A percentile compares a stretch with the other conserved stretches of the same genome.
Evolutionary conservation across 2,888 invertebrate species (phyloP).

Genomic region (Cerastis rubricosa): DNA sequence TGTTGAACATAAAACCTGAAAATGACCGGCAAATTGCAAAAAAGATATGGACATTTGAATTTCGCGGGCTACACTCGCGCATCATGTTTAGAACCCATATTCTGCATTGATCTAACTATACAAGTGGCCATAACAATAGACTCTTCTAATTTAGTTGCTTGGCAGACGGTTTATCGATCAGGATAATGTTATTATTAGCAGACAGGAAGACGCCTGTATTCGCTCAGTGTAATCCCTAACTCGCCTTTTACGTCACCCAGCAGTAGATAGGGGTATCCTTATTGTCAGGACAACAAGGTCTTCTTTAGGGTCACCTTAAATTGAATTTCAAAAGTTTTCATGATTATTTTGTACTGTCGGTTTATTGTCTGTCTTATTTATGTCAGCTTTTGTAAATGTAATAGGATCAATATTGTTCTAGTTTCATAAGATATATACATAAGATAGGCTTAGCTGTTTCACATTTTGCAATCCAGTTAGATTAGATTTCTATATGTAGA

Average conservation of each 20-base stretch:
- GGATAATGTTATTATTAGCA: conserved; percentile 27
- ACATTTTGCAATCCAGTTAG: background rate
- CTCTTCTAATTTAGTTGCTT: background rate
- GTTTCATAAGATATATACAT: background rate
- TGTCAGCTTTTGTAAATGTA: background rate
- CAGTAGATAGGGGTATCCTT: background rate
- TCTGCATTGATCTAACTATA: background rate
- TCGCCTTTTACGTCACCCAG: conserved; percentile 13
- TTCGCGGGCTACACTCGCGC: too few relatives aligned
- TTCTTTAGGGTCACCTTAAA: conserved; percentile 16
- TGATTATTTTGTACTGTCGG: conserved; percentile 23
- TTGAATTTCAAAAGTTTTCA: conserved; percentile 26
- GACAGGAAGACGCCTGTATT: conserved; percentile 40
- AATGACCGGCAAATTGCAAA: too few relatives aligned
- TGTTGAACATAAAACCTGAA: too few relatives aligned
- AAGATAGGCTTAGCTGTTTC: background rate
- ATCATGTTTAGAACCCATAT: too few relatives aligned
- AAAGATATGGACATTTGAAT: too few relatives aligned
- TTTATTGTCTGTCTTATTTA: conserved; percentile 18
- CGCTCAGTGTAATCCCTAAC: conserved; percentile 12
- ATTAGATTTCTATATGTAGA: background rate
- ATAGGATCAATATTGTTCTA: background rate
- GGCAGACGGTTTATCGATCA: conserved; percentile 22
- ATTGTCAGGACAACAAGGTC: conserved; percentile 12
- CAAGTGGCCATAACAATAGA: background rate